Percentiles rank a stretch among this genome's conserved stretches.
Conservation (phyloP, 1,140 invertebrate genomes). For the Tachypleus tridentatus region DNA sequence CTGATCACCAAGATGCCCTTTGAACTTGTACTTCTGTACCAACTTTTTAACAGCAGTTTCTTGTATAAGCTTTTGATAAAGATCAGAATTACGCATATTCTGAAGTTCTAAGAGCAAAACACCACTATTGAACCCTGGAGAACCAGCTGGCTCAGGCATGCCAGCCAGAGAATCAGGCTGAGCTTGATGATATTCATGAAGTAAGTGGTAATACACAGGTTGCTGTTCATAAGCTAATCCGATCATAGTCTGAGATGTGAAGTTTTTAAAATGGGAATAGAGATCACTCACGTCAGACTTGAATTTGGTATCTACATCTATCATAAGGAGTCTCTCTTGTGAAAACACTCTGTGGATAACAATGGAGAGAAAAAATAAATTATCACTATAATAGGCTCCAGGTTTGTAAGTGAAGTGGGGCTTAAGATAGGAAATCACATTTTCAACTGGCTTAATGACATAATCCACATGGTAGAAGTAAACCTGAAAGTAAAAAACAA, state of each 20-base stretch:
- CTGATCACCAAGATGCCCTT: slow-evolving; percentile 75
- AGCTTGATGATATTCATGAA: slow-evolving; percentile 51
- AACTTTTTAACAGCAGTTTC: slow-evolving; percentile 44
- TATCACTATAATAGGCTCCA: slow-evolving; percentile 68
- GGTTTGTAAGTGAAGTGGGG: slow-evolving; percentile 61
- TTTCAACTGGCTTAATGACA: slow-evolving; percentile 45
- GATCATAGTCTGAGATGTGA: slow-evolving; percentile 46
- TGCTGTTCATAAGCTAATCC: slow-evolving; percentile 63
- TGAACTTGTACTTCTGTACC: slow-evolving; percentile 51
- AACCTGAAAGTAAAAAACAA: slow-evolving; percentile 36
- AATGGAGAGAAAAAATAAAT: slow-evolving; percentile 66
- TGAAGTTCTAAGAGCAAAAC: slow-evolving; percentile 60
- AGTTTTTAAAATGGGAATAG: slow-evolving; percentile 53
- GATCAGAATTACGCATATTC: slow-evolving; percentile 48
- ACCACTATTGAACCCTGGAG: slow-evolving; percentile 61
- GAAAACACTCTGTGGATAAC: slow-evolving; percentile 55
- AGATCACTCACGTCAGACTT: slow-evolving; percentile 52
- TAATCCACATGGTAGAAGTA: slow-evolving; percentile 49
- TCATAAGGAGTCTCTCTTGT: slow-evolving; percentile 51
- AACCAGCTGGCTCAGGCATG: slow-evolving; percentile 34
- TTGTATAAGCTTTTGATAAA: slow-evolving; percentile 45
- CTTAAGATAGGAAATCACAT: slow-evolving; percentile 54
- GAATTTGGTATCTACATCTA: slow-evolving; percentile 70
- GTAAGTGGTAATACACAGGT: slow-evolving; percentile 65
- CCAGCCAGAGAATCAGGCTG: slow-evolving; percentile 45